Base-by-base conservation (phyloP, 2,888 invertebrate species). In the Silvanus unidentatus region DNA sequence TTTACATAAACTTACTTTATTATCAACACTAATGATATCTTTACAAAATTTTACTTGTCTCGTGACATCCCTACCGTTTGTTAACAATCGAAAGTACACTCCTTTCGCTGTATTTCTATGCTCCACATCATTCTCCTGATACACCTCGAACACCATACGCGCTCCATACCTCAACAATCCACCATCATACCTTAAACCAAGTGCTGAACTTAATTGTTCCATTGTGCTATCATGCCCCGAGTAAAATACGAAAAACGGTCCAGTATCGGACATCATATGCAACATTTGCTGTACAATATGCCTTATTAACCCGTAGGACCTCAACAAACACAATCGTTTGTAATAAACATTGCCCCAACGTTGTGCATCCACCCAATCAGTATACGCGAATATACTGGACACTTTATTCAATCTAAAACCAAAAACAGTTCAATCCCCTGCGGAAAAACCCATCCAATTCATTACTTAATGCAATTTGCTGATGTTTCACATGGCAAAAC, bases 141-240 rank as follows among this genome's bases (percentile, higher is more conserved):
- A 93, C 0, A 95, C 82, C 71, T 97, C 96, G 55, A 96, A 84
- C 2, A 91, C 80, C 57, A 96, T 76, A 42, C 96, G 75, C 0
- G 94, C 84, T 0, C 92, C 94, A 67, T 93, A 97, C 29, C 60
- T 50, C 37, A 94, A 84, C 50, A 86, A 78, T 10, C 84, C 79
- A 38, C 79, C 77, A 47, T 79, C 77, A 44, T 75, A 76, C 13
- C 71, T 74, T 2, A 91, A 70, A 0, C 94, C 93, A 39, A 96
- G 66, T 0, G 92, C 88, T 1, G 86, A 76, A 1, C 88, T 80
- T 29, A 96, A 71, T 52, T 91, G 88, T 60, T 91, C 88, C 29
- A 96, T 64, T 0, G 95, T 95, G 62, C 88, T 86, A 69, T 96
- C 96, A 60, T 96, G 96, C 0, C 94, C 95, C 0, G 95, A 94